Percentiles rank a stretch among this genome's conserved stretches.
Evolutionary conservation across 2,113 vertebrate species (phyloP).

Genomic region (Lontra canadensis): DNA sequence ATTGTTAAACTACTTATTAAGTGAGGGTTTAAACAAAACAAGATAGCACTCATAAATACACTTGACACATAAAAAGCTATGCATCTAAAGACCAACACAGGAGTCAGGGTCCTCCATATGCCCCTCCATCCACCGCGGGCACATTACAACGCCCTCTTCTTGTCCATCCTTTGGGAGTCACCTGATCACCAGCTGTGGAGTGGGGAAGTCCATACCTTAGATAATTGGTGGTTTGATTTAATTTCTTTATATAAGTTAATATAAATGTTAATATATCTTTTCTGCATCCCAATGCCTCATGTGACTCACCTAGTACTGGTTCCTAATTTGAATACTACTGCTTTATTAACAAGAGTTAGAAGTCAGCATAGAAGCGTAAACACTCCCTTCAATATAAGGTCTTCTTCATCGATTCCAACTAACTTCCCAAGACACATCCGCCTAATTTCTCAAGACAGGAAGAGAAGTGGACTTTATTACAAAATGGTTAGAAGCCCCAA

Average conservation of each 20-base stretch:
- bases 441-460: neutral
- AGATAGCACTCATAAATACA: neutral
- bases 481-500: neutral
- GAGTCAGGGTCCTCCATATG: neutral
- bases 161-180: neutral
- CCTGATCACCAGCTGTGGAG: fast-evolving
- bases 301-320: neutral
- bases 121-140: too few species aligned
- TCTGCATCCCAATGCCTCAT: neutral
- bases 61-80: neutral
- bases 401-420: neutral
- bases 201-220: neutral
- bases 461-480: neutral
- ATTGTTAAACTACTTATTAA: neutral
- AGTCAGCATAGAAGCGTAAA: neutral
- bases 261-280: neutral
- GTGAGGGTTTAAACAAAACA: neutral
- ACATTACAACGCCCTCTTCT: fast-evolving
- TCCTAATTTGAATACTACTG: neutral
- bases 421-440: neutral
- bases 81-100: neutral
- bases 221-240: neutral
- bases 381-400: neutral
- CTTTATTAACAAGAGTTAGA: neutral
- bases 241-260: neutral